Evolutionary conservation across 2,113 vertebrate species (phyloP).

Genomic region (Sylvilagus bachmani): DNA sequence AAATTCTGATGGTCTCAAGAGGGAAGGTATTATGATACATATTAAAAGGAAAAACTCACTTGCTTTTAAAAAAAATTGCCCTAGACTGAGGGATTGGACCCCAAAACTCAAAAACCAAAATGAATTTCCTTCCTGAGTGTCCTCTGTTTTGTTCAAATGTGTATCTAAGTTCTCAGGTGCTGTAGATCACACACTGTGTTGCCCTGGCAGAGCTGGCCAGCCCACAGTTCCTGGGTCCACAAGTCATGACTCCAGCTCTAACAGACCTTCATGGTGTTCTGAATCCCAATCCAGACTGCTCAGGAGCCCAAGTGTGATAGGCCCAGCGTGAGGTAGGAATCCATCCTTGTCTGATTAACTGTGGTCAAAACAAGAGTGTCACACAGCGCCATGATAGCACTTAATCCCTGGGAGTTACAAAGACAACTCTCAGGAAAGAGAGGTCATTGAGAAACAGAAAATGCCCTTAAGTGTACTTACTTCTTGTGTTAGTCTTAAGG

Average conservation of each 20-base stretch:
- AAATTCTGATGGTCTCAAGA: not conserved
- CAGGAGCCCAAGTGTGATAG: not conserved
- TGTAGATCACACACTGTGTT: not conserved
- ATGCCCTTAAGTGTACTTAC: not conserved
- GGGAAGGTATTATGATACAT: not conserved
- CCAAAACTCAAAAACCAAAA: not conserved
- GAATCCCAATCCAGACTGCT: slow-evolving; percentile 20
- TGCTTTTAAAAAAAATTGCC: not conserved
- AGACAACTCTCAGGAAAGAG: not conserved
- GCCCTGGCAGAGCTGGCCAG: not conserved
- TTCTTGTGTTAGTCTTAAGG: not conserved
- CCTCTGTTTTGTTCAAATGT: not conserved
- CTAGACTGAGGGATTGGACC: not conserved
- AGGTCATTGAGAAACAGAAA: slow-evolving; percentile 26
- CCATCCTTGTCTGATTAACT: slow-evolving; percentile 48
- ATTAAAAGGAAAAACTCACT: not conserved
- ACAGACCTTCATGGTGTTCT: not conserved
- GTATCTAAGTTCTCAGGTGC: not conserved
- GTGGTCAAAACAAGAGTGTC: slow-evolving; percentile 19
- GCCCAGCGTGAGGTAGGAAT: not conserved
- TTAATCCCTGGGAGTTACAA: not conserved
- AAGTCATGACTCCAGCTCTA: not conserved
- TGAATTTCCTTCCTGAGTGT: not conserved
- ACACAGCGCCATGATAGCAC: not conserved
- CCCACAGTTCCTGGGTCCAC: not conserved